Base-by-base conservation (phyloP, 1,140 invertebrate species). In the Maniola jurtina region DNA sequence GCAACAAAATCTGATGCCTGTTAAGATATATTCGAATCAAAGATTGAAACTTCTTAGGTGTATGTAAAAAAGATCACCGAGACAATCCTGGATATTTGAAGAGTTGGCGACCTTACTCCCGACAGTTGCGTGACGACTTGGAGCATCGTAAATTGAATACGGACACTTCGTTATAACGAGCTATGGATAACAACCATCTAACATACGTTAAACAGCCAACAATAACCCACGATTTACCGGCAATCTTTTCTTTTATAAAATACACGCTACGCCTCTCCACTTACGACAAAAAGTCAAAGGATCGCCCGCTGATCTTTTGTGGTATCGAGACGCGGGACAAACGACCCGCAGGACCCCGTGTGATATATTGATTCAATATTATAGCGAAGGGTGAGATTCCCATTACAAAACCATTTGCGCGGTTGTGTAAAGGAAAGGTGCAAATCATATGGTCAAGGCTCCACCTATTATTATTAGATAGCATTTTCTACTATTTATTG, bases 161-260 rank as follows among this genome's bases (percentile, higher is more conserved):
- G 68, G 75, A 77, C 74, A 77, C 79, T 78, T 75, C 79, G 73
- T 79, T 80, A 80, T 83, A 81, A 84, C 78, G 70, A 75, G 75
- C 73, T 57, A 71, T 68, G 70, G 71, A 79, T 77, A 76, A 73
- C 71, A 78, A 79, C 75, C 77, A 76, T 84, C 79, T 74, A 84
- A 86, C 78, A 73, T 60, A 83, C 73, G 83, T 85, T 83, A 88
- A 88, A 86, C 75, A 83, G 74, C 72, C 75, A 78, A 88, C 86
- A 90, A 90, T 86, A 80, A 79, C 74, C 79, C 42, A 80, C 83
- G 76, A 90, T 88, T 88, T 88, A 86, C 84, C 84, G 88, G 78
- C 86, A 88, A 90, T 88, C 84, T 90, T 83, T 86, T 88, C 81
- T 86, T 86, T 86, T 88, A 84, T 88, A 77, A 76, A 76, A 77